A percentile compares a stretch with the other conserved stretches of the same genome.
Conservation (phyloP, 2,797 vertebrate genomes). For the Euphonia xanthogaster region DNA sequence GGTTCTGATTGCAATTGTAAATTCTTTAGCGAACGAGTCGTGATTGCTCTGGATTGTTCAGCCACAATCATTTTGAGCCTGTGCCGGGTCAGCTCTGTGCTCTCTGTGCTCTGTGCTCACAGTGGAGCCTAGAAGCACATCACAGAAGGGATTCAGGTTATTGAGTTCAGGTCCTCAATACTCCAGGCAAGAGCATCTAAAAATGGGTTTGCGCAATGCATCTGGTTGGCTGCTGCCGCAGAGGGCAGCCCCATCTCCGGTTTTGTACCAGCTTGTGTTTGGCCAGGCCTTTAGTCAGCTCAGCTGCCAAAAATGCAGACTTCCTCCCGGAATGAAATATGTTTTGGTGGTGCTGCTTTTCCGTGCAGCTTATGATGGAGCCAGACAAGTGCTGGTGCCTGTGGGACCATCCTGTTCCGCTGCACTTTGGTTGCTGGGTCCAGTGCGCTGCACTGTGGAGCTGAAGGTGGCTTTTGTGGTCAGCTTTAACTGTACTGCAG, state of each 20-base stretch:
- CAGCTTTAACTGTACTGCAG: background rate
- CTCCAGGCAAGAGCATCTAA: conserved; percentile 9
- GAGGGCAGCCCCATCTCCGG: background rate
- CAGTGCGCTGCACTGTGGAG: fast-evolving
- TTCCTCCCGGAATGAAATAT: background rate
- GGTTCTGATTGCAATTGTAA: conserved; percentile 20
- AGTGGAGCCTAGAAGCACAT: background rate
- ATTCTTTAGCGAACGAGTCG: background rate
- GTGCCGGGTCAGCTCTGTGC: background rate
- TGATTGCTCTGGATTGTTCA: conserved; percentile 39
- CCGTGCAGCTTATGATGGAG: background rate
- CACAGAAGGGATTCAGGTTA: background rate
- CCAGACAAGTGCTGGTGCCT: background rate
- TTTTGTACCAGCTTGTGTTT: background rate
- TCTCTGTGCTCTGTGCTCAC: background rate
- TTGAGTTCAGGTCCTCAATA: conserved; percentile 4
- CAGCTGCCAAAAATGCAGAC: background rate
- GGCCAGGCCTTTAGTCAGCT: background rate
- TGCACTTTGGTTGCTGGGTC: background rate
- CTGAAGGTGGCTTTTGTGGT: background rate
- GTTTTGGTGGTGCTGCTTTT: background rate
- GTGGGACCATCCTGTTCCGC: background rate
- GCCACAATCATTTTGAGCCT: background rate
- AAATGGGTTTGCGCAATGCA: background rate
- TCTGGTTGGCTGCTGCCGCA: background rate